phyloP scores from a whole-genome alignment of 2,797 vertebrate genomes.

The Menidia menidia region DNA sequence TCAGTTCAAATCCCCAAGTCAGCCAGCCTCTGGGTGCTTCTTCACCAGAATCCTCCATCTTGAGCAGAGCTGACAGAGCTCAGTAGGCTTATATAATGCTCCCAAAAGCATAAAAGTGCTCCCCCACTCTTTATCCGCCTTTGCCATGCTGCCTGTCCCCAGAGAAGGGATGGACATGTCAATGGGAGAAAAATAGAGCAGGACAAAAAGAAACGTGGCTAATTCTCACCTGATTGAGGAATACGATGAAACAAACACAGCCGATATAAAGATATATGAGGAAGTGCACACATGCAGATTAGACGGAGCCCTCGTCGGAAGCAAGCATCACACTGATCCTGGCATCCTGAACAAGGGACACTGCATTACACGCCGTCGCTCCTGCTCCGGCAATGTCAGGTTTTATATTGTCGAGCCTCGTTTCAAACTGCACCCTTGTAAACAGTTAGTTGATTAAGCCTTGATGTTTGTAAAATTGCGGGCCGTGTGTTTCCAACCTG shows the following conservation, averaged over 20 bases:
- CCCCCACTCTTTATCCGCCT: constrained; percentile 45
- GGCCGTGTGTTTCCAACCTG: constrained; percentile 69
- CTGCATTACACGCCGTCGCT: constrained; percentile 22
- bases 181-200: constrained; percentile 48
- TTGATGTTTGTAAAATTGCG: constrained; percentile 74
- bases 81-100: constrained; percentile 52
- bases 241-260: constrained; percentile 54
- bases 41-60: constrained; percentile 46
- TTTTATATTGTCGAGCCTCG: constrained; percentile 52
- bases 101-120: constrained; percentile 54
- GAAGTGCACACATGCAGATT: constrained; percentile 53
- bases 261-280: constrained; percentile 55
- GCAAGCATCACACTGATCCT: constrained; percentile 55
- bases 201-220: constrained; percentile 46
- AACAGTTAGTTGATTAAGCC: constrained; percentile 77
- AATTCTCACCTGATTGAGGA: constrained; percentile 62
- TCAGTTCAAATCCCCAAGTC: constrained; percentile 39
- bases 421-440: constrained; percentile 61
- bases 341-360: constrained; percentile 1
- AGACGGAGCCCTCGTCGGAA: constrained; percentile 49
- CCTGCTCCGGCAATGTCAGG: constrained; percentile 45
- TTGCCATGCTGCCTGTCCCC: constrained; percentile 37
- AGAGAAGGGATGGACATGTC: constrained; percentile 65
- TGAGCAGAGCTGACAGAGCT: constrained; percentile 43
- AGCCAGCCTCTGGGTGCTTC: constrained; percentile 43